phyloP scores from a whole-genome alignment of 2,797 vertebrate genomes.

The Ceyx erithaca region DNA sequence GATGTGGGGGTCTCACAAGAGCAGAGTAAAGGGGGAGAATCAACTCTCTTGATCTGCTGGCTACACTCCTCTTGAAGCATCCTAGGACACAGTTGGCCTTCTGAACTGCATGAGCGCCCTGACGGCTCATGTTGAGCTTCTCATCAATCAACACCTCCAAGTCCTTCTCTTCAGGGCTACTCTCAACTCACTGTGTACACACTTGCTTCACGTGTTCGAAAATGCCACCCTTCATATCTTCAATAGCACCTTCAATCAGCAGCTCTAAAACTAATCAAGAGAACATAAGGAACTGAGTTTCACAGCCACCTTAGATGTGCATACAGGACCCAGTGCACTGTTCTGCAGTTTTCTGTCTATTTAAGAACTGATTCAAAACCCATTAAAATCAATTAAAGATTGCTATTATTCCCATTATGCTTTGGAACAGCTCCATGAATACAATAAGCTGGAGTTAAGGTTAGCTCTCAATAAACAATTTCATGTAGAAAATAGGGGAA shows the following conservation, averaged over 20 bases:
- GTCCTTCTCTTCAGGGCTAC: no score
- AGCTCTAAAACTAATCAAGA: constrained; percentile 14
- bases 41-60: no score
- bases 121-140: no score
- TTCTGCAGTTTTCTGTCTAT: constrained; percentile 25
- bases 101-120: no score
- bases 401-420: neutral
- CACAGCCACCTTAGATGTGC: neutral
- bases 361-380: neutral
- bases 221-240: neutral
- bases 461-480: constrained; percentile 1
- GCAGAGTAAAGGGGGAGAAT: no score
- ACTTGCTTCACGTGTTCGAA: neutral
- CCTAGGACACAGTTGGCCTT: no score
- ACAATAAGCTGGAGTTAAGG: neutral
- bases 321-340: neutral
- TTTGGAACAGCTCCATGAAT: neutral
- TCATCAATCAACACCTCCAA: no score
- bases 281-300: neutral
- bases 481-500: neutral
- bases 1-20: no score
- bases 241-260: neutral
- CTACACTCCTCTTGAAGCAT: no score
- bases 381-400: constrained; percentile 52
- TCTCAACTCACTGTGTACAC: no score